Base-by-base conservation (phyloP, 2,888 invertebrate genomes). In the Cheilosia soror region DNA sequence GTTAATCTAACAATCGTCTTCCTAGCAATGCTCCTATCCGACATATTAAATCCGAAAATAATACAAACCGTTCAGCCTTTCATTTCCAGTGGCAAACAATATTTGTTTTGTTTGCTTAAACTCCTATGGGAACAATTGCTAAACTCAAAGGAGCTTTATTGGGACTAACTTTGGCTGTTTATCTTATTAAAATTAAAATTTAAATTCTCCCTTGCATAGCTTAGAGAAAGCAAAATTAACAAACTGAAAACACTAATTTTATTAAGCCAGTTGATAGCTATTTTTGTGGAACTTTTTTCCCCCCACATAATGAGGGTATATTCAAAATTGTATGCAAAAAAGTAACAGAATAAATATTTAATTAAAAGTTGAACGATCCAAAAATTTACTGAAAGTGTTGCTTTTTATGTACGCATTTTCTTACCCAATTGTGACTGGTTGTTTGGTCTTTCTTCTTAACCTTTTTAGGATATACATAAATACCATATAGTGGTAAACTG, bases 111-210 rank as follows among this genome's bases (percentile, higher is more conserved):
- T 57, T 69, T 20, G 40, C 27, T 4, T 49, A 58, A 29, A 60
- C 9, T 77, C 77, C 72, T 72, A 13, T 2, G 20, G 51, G 77
- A 66, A 72, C 77, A 77, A 82, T 37, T 11, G 4, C 72, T 72
- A 77, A 77, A 62, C 55, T 68, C 44, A 55, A 82, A 72, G 72
- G 66, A 62, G 66, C 60, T 55, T 82, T 53, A 40, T 47, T 13
- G 60, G 44, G 72, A 62, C 65, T 42, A 55, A 62, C 42, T 66
- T 71, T 33, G 63, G 63, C 33, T 51, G 31, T 69, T 69, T 20
- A 57, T 47, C 63, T 71, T 77, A 60, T 72, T 82, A 77, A 66
- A 9, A 65, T 71, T 58, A 29, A 49, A 37, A 44, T 53, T 53
- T 33, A 57, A 57, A 31, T 58, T 55, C 20, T 44, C 4, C 9